phyloP scores from a whole-genome alignment of 2,113 vertebrate genomes.

The Hemichromis elongatus region DNA sequence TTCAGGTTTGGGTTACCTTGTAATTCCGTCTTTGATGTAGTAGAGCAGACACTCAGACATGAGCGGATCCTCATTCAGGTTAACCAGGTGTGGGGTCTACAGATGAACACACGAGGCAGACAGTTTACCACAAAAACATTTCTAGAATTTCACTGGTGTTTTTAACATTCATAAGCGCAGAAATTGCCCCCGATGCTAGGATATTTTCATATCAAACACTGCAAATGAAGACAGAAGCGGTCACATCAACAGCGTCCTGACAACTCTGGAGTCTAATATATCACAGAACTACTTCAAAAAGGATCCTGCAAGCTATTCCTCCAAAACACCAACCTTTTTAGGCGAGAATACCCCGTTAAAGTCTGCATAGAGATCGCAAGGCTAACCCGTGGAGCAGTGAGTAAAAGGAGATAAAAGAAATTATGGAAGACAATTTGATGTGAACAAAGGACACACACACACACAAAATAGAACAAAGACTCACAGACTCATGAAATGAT shows the following conservation, averaged over 20 bases:
- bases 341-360: conserved; percentile 90
- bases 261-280: not conserved
- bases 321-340: conserved; percentile 83
- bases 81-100: conserved; percentile 97
- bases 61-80: conserved; percentile 97
- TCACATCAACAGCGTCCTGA: not conserved
- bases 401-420: conserved; percentile 8
- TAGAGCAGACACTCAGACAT: conserved; percentile 99
- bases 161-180: not conserved
- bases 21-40: conserved; percentile 99
- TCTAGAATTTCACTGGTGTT: not conserved
- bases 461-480: not conserved
- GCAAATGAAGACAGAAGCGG: not conserved
- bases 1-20: conserved; percentile 76
- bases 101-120: not conserved
- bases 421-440: conserved; percentile 24
- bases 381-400: conserved; percentile 71
- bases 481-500: not conserved
- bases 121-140: not conserved
- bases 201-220: not conserved
- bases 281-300: not conserved
- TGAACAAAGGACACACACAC: not conserved
- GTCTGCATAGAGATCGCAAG: conserved; percentile 91
- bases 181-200: not conserved
- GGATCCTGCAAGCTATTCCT: not conserved